Base-by-base conservation (phyloP, 2,888 invertebrate genomes). In the Darwinula stevensoni region DNA sequence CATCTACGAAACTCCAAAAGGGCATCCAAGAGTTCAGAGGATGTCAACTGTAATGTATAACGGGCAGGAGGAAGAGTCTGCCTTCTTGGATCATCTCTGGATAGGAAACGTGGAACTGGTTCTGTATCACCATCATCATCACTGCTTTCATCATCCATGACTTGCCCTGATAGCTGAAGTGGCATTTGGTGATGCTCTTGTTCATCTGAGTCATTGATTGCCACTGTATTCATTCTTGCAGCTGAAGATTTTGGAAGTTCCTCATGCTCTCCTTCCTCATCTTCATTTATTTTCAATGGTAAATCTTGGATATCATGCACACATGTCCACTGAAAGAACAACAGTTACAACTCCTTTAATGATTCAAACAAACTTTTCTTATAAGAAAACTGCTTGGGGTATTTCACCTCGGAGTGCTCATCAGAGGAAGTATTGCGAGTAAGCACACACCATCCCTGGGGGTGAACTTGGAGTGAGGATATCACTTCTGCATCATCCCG, bases 401-500 rank as follows among this genome's bases (percentile, higher is more conserved):
- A 14, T 33, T 49, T 47, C 50, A 72, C 74, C 63, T 86, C 86
- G 26, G 75, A 71, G 44, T 63, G 63, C 47, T 84, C 80, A 42
- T 73, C 69, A 37, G 65, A 66, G 44, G 73, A 76, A 34, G 80
- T 71, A 52, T 82, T 84, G 39, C 86, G 62, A 34, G 78, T 76
- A 18, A 82, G 55, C 13, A 74, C 73, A 47, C 73, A 74, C 71
- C 78, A 80, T 13, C 82, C 76, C 47, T 75, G 69, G 1, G 82
- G 82, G 50, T 82, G 82, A 37, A 80, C 65, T 61, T 75, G 68
- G 36, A 88, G 55, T 2, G 84, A 76, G 40, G 78, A 73, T 38
- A 88, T 74, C 34, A 80, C 73, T 50, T 82, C 78, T 1, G 84
- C 82, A 38, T 78, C 74, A 46, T 82, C 74, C 2, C 64, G 64